phyloP scores from a whole-genome alignment of 2,113 vertebrate species.

The Zapus hudsonius region DNA sequence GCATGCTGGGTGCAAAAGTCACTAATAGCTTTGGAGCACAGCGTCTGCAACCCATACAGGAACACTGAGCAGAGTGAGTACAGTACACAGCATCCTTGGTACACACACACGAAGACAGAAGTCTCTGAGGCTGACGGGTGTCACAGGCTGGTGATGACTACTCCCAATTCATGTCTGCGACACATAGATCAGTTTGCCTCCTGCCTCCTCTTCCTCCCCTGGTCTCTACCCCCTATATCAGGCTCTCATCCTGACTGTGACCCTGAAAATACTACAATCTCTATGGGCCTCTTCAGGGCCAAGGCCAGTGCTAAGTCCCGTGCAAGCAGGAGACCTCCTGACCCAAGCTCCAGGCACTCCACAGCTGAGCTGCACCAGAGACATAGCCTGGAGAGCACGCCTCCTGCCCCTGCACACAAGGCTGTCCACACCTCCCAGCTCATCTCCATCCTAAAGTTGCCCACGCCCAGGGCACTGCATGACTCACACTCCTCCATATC shows the following conservation, averaged over 20 bases:
- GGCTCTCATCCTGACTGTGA: background rate
- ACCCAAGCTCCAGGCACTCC: background rate
- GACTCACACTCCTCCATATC: background rate
- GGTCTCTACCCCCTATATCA: background rate
- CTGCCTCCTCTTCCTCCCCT: background rate
- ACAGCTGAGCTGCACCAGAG: background rate
- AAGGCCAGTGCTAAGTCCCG: too few relatives aligned
- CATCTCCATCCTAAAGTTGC: background rate
- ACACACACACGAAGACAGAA: background rate
- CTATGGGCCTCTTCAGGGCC: background rate
- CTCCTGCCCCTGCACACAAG: background rate
- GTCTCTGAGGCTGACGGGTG: too few relatives aligned
- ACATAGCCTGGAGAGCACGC: background rate
- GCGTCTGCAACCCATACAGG: fast-evolving
- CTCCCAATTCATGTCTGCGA: too few relatives aligned
- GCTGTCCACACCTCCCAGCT: background rate
- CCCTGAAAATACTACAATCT: fast-evolving
- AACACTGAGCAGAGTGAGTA: fast-evolving
- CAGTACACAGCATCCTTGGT: background rate
- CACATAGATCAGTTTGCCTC: fast-evolving
- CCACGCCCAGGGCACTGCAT: background rate
- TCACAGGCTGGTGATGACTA: background rate
- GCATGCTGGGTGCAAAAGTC: background rate
- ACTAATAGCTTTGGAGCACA: too few relatives aligned
- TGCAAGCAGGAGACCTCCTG: background rate